phyloP scores from a whole-genome alignment of 1,140 invertebrate species.

The Leptopilina boulardi region DNA sequence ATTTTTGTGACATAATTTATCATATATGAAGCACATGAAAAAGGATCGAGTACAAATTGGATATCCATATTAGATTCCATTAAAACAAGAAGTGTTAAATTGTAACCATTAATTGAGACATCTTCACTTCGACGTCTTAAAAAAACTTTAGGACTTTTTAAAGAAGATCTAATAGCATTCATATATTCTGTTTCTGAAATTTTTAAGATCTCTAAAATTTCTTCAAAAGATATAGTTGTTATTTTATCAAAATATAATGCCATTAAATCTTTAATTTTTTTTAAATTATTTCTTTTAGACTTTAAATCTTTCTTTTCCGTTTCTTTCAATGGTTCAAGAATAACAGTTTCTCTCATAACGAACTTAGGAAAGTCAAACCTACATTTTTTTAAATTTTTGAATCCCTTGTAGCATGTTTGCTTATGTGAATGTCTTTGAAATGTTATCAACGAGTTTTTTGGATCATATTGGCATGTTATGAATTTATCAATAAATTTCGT shows the following conservation, averaged over 20 bases:
- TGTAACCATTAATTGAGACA: conserved; percentile 43
- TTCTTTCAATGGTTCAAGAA: neutral
- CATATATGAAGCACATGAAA: conserved; percentile 65
- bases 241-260: neutral
- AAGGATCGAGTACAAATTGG: conserved; percentile 46
- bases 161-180: neutral
- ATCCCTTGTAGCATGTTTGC: conserved; percentile 17
- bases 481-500: neutral
- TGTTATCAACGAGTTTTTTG: neutral
- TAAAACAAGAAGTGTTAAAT: conserved; percentile 38
- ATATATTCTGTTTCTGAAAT: neutral
- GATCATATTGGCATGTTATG: neutral
- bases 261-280: neutral
- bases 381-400: conserved; percentile 10
- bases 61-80: conserved; percentile 47
- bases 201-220: neutral
- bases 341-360: neutral
- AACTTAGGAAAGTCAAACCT: neutral
- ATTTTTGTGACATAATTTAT: conserved; percentile 68
- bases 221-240: neutral
- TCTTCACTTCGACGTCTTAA: conserved; percentile 30
- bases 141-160: conserved; percentile 37
- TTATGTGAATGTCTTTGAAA: neutral
- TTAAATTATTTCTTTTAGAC: neutral
- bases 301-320: neutral